phyloP scores from a whole-genome alignment of 2,797 vertebrate genomes.

The Onychomys torridus region DNA sequence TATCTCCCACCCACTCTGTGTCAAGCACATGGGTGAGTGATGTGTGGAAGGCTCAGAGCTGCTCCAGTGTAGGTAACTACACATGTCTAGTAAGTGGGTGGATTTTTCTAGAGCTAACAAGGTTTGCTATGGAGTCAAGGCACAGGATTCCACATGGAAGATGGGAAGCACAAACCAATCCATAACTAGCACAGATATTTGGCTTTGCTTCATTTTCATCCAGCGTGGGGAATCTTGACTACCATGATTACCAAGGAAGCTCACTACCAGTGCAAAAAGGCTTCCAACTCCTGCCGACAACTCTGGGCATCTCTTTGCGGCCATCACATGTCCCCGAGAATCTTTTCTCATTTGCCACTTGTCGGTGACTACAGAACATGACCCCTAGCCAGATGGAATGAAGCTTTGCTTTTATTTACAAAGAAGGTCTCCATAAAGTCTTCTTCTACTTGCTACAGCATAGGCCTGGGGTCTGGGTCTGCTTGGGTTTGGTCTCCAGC shows the following conservation, averaged over 20 bases:
- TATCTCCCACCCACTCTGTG: neutral
- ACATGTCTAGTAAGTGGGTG: neutral
- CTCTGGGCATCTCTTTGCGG: neutral
- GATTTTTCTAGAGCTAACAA: slow-evolving; percentile 29
- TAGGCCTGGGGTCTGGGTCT: neutral
- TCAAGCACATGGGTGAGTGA: neutral
- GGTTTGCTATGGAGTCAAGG: neutral
- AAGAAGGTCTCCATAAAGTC: slow-evolving; percentile 23
- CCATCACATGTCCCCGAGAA: neutral
- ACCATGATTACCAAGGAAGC: neutral
- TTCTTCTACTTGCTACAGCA: neutral
- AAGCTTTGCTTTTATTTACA: slow-evolving; percentile 45
- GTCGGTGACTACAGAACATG: neutral
- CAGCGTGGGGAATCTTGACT: neutral
- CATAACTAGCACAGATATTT: neutral
- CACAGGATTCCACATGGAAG: neutral
- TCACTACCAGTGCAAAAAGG: neutral
- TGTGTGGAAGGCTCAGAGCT: neutral
- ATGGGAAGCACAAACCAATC: neutral
- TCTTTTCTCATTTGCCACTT: slow-evolving; percentile 34
- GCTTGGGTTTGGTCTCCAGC: neutral
- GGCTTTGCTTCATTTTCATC: neutral
- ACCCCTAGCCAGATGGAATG: slow-evolving; percentile 31
- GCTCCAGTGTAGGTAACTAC: neutral
- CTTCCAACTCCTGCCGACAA: neutral